phyloP scores from a whole-genome alignment of 2,113 vertebrate genomes.

The Jaculus jaculus region DNA sequence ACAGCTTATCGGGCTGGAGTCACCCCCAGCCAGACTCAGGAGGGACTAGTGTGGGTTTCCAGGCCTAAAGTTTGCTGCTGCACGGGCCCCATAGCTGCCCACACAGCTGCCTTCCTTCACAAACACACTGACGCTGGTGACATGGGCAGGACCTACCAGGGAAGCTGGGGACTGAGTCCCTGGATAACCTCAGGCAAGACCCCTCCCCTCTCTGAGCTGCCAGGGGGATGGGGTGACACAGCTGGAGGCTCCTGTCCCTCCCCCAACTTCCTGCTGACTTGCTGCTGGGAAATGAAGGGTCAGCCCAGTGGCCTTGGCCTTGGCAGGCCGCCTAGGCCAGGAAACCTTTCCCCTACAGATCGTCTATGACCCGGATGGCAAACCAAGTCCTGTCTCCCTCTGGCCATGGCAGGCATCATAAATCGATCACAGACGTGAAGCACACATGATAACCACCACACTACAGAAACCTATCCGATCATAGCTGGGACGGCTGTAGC shows the following conservation, averaged over 20 bases:
- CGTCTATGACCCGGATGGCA: neutral
- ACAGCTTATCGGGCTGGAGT: neutral
- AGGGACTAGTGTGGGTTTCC: neutral
- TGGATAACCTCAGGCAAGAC: neutral
- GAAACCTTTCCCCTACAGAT: neutral
- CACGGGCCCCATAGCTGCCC: neutral
- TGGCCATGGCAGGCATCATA: rapidly evolving
- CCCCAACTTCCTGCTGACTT: neutral
- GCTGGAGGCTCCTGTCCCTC: neutral
- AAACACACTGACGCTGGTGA: too few species aligned
- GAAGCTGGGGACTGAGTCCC: neutral
- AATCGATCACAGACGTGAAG: rapidly evolving
- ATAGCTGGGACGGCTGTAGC: neutral
- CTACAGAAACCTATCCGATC: neutral
- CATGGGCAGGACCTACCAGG: neutral
- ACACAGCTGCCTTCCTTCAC: neutral
- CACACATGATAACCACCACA: too few species aligned
- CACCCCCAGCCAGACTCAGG: neutral
- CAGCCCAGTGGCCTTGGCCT: neutral
- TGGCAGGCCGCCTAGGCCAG: neutral
- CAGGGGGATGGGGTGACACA: neutral
- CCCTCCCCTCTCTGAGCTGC: neutral
- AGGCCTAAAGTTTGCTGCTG: neutral
- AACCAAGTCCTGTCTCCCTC: neutral
- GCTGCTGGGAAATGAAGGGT: neutral